phyloP scores from a whole-genome alignment of 2,113 vertebrate species.

The Pithys albifrons region DNA sequence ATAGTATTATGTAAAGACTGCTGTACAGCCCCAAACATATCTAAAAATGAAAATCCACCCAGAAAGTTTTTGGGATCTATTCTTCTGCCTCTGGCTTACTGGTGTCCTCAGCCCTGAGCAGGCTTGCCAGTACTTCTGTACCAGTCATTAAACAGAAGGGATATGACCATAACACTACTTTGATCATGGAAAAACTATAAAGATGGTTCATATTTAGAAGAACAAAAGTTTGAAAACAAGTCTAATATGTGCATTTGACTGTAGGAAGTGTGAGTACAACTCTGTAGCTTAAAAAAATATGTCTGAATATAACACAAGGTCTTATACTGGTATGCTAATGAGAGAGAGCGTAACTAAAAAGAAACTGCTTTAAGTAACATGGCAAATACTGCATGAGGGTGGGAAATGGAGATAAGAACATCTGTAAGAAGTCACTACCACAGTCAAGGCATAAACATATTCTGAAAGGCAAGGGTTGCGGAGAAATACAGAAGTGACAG shows the following conservation, averaged over 20 bases:
- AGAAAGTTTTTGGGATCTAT: not conserved
- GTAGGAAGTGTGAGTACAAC: not conserved
- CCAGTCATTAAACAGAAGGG: not conserved
- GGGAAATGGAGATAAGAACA: slow-evolving; percentile 4
- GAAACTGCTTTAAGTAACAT: not conserved
- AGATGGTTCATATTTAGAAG: not conserved
- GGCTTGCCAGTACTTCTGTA: not conserved
- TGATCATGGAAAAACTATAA: not conserved
- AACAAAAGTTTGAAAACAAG: not conserved
- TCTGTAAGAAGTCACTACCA: slow-evolving; percentile 7
- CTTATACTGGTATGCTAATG: not conserved
- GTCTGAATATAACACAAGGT: not conserved
- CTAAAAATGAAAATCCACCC: not conserved
- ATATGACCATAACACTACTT: not conserved
- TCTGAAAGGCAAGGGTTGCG: slow-evolving; percentile 22
- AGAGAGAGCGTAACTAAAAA: not conserved
- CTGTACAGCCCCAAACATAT: not conserved
- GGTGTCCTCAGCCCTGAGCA: not conserved
- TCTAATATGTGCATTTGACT: not conserved
- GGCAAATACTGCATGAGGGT: not conserved
- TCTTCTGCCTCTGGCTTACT: not conserved
- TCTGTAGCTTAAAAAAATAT: not conserved
- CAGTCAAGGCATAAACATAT: slow-evolving; percentile 1
- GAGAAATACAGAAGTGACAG: slow-evolving; percentile 35
- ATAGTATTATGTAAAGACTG: not conserved